Base-by-base conservation (phyloP, 2,888 invertebrate species). In the Brenthis daphne region DNA sequence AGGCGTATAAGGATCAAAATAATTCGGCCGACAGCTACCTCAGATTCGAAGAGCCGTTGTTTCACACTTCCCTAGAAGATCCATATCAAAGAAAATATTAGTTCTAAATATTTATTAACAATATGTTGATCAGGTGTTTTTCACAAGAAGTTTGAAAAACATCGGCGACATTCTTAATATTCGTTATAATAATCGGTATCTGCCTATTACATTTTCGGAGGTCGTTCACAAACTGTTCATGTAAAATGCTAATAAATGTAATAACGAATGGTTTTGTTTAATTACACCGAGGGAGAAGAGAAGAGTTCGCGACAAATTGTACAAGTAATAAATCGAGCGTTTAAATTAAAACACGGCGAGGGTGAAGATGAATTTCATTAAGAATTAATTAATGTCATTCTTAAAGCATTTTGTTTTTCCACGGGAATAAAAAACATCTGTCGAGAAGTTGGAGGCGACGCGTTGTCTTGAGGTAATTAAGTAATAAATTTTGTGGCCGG, bases 361-460 rank as follows among this genome's bases (percentile, higher is more conserved):
- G 92, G 92, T 86, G 92, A 90, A 92, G 92, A 92, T 91, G 92
- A 91, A 92, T 92, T 92, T 92, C 92, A 92, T 92, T 92, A 92
- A 92, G 92, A 92, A 92, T 92, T 92, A 92, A 92, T 92, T 92
- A 92, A 92, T 92, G 92, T 92, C 92, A 92, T 92, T 90, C 92
- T 92, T 92, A 89, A 89, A 86, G 84, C 85, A 90, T 90, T 90
- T 89, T 91, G 92, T 92, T 92, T 92, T 92, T 90, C 87, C 85
- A 77, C 84, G 84, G 82, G 90, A 84, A 90, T 92, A 92, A 92
- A 92, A 92, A 92, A 89, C 92, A 92, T 91, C 92, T 92, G 92
- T 88, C 82, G 87, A 83, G 82, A 82, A 80, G 83, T 76, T 81
- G 77, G 80, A 80, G 79, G 86, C 88, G 92, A 87, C 88, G 91